Conservation (phyloP, 2,888 invertebrate species). For the Eurytoma adleriae region DNA sequence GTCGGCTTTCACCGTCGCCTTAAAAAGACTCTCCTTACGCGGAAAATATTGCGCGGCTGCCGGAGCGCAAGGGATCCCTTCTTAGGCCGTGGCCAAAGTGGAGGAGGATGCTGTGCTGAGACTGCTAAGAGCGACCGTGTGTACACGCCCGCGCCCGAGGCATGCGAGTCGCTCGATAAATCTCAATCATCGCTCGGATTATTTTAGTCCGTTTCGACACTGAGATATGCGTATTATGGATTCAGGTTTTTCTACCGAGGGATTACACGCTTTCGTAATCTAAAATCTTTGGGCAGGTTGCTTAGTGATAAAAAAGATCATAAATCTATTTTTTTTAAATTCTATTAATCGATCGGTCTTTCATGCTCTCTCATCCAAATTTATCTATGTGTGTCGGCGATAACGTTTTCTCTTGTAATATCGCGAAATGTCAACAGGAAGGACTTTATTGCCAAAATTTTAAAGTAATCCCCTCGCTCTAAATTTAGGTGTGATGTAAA, state of each 20-base stretch:
- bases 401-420: no score
- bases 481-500: no score
- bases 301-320: no score
- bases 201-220: constrained; percentile 40
- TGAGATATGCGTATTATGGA: constrained; percentile 20
- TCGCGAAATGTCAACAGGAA: no score
- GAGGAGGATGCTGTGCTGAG: constrained; percentile 42
- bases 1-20: constrained; percentile 50
- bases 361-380: no score
- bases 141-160: constrained; percentile 60
- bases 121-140: constrained; percentile 32
- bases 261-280: constrained; percentile 13
- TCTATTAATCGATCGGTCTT: no score
- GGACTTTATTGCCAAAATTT: no score
- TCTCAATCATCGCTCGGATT: constrained; percentile 56
- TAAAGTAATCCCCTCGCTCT: no score
- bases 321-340: no score
- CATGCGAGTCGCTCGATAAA: constrained; percentile 50
- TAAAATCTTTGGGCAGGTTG: constrained; percentile 11
- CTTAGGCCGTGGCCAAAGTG: not conserved
- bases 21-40: constrained; percentile 28
- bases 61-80: not conserved
- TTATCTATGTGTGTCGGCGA: no score
- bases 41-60: constrained; percentile 18
- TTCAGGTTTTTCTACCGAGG: not conserved